Base-by-base conservation (phyloP, 30 jellyfish, hydroid and myxozoan species). In the Clytia hemisphaerica region DNA sequence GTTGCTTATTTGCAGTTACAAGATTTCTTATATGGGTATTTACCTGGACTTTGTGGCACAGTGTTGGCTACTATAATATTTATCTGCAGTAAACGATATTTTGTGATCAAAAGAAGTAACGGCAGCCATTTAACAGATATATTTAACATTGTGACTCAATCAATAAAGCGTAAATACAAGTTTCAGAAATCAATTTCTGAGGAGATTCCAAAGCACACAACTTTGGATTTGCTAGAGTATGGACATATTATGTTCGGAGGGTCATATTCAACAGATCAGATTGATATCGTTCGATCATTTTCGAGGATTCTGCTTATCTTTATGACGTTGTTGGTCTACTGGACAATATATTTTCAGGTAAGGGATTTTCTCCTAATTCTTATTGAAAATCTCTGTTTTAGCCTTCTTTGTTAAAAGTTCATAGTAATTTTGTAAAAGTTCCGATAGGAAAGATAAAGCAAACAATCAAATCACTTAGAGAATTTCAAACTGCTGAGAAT, bases 341-440 rank as follows among this genome's bases (percentile, higher is more conserved):
- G 94, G 94, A 76, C 93, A 15, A 71, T 78, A 4, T 80, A 80
- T 58, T 73, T 59, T 46, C 97, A 88, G 97, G 97, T 80, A n/a
- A 31, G n/a, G n/a, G 37, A 6, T 19, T 60, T 18, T 16, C 12
- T 60, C n/a, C n/a, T 60, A 18, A 25, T 19, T 53, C 0, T 14
- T 14, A 53, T 53, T 18, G 10, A 18, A 16, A 30, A 10, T 12
- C 0, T 12, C 30, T 16, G 1, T 25, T 14, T n/a, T n/a, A n/a
- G n/a, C n/a, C n/a, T n/a, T n/a, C n/a, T n/a, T n/a, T n/a, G n/a
- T n/a, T n/a, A n/a, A n/a, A n/a, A n/a, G n/a, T n/a, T n/a, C n/a
- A n/a, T n/a, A n/a, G n/a, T n/a, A n/a, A n/a, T n/a, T n/a, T n/a
- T n/a, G n/a, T n/a, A n/a, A n/a, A n/a, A n/a, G n/a, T n/a, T n/a